Percentiles rank a stretch among this genome's conserved stretches.
Evolutionary conservation across 1,140 invertebrate species (phyloP).

Genomic region (Pseudomyrmex cubaensis): DNA sequence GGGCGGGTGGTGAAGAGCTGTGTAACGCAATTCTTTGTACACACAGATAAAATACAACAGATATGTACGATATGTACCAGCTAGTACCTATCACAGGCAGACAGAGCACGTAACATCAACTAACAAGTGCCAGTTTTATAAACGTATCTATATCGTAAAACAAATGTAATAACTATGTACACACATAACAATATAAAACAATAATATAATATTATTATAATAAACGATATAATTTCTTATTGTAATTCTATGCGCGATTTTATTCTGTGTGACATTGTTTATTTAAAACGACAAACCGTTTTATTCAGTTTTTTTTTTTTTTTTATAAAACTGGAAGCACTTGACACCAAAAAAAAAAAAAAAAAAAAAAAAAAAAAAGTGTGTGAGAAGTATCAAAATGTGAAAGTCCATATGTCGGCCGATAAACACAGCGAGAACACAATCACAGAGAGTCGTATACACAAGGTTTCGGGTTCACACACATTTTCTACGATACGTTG

Average conservation of each 20-base stretch:
- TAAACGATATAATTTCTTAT: not conserved
- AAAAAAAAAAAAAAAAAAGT: not conserved
- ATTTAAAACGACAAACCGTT: not conserved
- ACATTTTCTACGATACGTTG: slow-evolving; percentile 57
- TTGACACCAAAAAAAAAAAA: slow-evolving; percentile 25
- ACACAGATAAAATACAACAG: slow-evolving; percentile 52
- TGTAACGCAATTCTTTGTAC: slow-evolving; percentile 26
- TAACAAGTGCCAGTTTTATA: slow-evolving; percentile 59
- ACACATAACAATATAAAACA: not conserved
- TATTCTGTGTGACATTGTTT: too few relatives aligned
- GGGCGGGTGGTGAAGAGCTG: not conserved
- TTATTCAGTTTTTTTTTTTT: not conserved
- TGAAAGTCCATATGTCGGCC: not conserved
- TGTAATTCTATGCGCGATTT: too few relatives aligned
- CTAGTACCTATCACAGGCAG: slow-evolving; percentile 69
- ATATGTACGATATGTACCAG: slow-evolving; percentile 45
- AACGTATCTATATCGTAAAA: not conserved
- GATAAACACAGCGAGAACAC: slow-evolving; percentile 62
- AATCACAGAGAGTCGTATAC: slow-evolving; percentile 20
- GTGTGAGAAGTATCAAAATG: not conserved
- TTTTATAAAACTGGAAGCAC: slow-evolving; percentile 55
- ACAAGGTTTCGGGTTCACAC: slow-evolving; percentile 4
- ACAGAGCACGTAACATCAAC: slow-evolving; percentile 60
- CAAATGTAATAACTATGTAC: not conserved
- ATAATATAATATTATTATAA: slow-evolving; percentile 1